Evolutionary conservation across 2,113 vertebrate genomes (phyloP), one percentile per base, ranked within the genome.

Genomic region (Gnathonemus echidnorhynchus): DNA sequence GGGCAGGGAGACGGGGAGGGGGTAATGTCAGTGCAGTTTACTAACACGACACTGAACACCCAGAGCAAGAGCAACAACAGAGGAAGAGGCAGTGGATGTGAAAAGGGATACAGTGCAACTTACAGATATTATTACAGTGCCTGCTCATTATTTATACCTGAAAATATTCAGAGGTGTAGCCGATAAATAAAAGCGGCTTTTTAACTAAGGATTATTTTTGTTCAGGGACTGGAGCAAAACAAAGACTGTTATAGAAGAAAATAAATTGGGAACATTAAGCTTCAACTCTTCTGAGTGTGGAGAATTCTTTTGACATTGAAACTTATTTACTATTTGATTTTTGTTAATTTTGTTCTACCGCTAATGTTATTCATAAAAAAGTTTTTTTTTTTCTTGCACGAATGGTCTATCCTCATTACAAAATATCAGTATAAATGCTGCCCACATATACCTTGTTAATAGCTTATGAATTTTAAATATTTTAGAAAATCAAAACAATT

Each of bases 21-120:
- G 91, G 91, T 93, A 93, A 94, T 95, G 95, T 96, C 95, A 96
- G 94, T 95, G 94, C 93, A 94, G 94, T 95, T 96, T 96, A 96
- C 95, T 96, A 95, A 96, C 95, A 95, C 95, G 94, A 95, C 95
- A 95, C 94, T 96, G 96, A 95, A 95, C 95, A 95, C 94, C 92
- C 92, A 93, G 84, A 50, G 27, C 42, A 19, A 48, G 31, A 93
- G 93, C 93, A 92, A 92, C 93, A 92, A 90, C 90, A 62, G 93
- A 91, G 92, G 52, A 66, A 92, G 92, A 86, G 77, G 89, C 86
- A 90, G 93, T 91, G 46, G 85, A 91, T 62, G 56, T n/a, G 13
- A 49, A 89, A 5, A 89, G 7, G 24, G 17, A 13, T 17, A 35
- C 31, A 35, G 7, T 2, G 48, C 52, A 89, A 46, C 31, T 52